phyloP scores from a whole-genome alignment of 2,113 vertebrate genomes.

The Petromus typicus region DNA sequence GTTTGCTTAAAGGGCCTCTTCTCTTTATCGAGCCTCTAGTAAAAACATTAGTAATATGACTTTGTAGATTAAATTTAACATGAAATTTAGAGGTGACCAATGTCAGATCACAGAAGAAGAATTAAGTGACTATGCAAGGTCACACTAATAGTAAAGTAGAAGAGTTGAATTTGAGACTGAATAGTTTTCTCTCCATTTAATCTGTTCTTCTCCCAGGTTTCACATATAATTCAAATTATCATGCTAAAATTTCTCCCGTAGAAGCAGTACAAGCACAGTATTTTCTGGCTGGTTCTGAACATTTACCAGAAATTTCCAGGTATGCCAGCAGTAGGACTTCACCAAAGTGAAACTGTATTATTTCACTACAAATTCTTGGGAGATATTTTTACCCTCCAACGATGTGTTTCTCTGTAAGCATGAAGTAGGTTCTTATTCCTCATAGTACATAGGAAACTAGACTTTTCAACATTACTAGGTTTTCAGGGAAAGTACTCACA shows the following conservation, averaged over 20 bases:
- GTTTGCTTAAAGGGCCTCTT: background rate
- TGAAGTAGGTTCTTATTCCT: background rate
- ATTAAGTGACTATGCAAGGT: background rate
- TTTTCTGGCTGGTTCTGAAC: background rate
- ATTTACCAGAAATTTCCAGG: background rate
- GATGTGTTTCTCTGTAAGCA: background rate
- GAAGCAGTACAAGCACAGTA: background rate
- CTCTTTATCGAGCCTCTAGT: background rate
- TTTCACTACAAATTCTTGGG: background rate
- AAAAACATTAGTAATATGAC: background rate
- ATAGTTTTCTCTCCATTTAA: background rate
- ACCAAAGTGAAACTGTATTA: background rate
- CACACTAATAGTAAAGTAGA: background rate
- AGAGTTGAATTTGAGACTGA: background rate
- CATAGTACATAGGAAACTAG: background rate
- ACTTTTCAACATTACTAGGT: background rate
- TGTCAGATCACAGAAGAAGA: background rate
- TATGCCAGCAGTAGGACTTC: background rate
- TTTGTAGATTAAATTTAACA: background rate
- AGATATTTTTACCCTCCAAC: background rate
- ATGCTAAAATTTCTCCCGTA: background rate
- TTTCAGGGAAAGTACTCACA: background rate
- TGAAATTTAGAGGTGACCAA: background rate
- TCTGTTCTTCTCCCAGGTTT: background rate
- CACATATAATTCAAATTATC: background rate